phyloP scores from a whole-genome alignment of 2,888 invertebrate genomes.

The Ypsolopha scabrella region DNA sequence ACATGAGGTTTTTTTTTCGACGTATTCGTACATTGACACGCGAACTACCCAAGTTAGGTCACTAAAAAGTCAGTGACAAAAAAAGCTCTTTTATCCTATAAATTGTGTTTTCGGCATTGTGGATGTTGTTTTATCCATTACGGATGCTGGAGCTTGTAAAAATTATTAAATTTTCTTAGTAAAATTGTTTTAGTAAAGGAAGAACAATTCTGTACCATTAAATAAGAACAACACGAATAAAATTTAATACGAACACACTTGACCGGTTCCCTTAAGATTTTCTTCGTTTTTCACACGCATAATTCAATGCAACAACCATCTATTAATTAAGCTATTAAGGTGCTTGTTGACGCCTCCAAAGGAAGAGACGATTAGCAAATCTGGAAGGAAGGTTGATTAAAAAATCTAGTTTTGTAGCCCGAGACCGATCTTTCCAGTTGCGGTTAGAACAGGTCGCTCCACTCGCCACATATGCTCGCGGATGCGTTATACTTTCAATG shows the following conservation, averaged over 20 bases:
- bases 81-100: background rate
- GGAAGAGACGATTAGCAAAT: constrained; percentile 3
- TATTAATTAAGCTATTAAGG: constrained; percentile 2
- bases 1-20: background rate
- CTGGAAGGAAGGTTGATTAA: background rate
- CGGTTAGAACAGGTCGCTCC: constrained; percentile 13
- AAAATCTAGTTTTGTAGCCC: background rate
- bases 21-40: background rate
- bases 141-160: background rate
- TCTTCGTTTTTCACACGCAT: background rate
- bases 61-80: background rate
- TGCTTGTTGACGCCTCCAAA: background rate
- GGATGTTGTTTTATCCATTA: no score
- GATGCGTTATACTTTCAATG: constrained; percentile 63
- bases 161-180: no score
- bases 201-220: no score
- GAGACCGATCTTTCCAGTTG: background rate
- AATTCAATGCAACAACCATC: background rate
- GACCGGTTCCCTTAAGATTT: background rate
- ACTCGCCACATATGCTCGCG: constrained; percentile 48
- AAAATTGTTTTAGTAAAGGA: no score
- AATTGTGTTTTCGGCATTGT: background rate
- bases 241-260: background rate
- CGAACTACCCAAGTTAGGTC: background rate
- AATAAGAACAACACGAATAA: no score